These are phyloP conservation scores for Myiozetetes cayanensis DNA, from an alignment of 2,113 vertebrate genomes.

Conservation along the genomic window DNA sequence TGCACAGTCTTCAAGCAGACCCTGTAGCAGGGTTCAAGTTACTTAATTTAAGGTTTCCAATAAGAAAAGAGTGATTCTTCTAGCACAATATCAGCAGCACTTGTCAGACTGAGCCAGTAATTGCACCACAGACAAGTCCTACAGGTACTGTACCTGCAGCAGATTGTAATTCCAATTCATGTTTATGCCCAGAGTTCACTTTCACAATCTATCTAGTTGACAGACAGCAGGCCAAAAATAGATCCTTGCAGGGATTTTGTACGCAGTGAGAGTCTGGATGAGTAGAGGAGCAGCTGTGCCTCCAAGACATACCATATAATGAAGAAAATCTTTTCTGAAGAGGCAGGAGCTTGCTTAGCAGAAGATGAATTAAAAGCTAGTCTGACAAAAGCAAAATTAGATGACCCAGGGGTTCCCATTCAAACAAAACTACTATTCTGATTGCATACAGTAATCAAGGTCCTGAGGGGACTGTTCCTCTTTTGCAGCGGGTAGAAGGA, in stretches of 20 bases:
- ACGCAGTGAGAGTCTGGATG: background rate
- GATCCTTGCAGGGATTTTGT: background rate
- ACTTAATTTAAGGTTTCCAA: background rate
- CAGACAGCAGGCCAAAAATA: background rate
- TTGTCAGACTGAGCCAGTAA: background rate
- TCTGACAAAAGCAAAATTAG: slow-evolving; percentile 25
- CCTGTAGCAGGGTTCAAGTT: background rate
- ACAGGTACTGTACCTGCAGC: background rate
- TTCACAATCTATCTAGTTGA: background rate
- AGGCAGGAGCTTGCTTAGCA: background rate
- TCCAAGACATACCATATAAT: background rate
- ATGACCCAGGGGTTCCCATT: background rate
- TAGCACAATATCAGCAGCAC: background rate
- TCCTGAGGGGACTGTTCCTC: background rate
- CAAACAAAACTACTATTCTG: background rate
- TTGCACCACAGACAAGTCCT: background rate
- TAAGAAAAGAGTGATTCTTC: background rate
- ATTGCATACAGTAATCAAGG: background rate
- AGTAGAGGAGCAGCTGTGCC: slow-evolving; percentile 12
- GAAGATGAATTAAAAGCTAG: background rate
- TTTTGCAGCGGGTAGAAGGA: background rate
- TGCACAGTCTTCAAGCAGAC: background rate
- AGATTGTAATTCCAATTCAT: background rate
- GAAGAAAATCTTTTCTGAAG: slow-evolving; percentile 40
- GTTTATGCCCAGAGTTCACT: background rate